Percentiles rank a stretch among this genome's conserved stretches.
These are phyloP conservation scores for Agonum fuliginosum DNA, from an alignment of 2,888 invertebrate genomes.

Conservation along the genomic window DNA sequence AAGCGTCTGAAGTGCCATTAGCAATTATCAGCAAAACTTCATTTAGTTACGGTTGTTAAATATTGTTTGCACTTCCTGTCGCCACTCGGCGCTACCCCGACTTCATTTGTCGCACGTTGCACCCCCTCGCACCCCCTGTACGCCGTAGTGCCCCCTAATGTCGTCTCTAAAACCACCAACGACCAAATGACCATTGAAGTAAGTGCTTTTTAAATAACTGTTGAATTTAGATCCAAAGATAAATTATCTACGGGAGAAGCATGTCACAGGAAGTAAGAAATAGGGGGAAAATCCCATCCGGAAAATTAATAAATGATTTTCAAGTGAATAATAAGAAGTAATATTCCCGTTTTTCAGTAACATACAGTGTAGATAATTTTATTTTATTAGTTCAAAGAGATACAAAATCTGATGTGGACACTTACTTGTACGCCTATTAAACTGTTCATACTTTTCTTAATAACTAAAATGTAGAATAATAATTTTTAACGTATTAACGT, in stretches of 20 bases:
- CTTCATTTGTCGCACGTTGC: not conserved
- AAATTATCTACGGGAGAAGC: slow-evolving; percentile 25
- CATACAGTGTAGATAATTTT: no score
- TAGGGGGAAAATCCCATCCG: no score
- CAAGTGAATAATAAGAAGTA: no score
- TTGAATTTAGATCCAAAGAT: slow-evolving; percentile 48
- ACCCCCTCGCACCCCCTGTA: not conserved
- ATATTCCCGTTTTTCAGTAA: no score
- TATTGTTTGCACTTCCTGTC: slow-evolving; percentile 57
- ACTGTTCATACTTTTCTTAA: no score
- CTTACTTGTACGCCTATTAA: no score
- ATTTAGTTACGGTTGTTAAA: slow-evolving; percentile 52
- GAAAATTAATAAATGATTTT: no score
- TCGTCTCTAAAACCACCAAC: not conserved
- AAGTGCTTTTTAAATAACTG: slow-evolving; percentile 48
- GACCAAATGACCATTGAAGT: slow-evolving; percentile 30
- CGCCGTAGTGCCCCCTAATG: not conserved
- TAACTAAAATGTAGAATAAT: no score
- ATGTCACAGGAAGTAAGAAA: slow-evolving; percentile 24
- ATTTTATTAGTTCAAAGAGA: no score
- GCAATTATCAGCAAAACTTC: slow-evolving; percentile 48
- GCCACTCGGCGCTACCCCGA: not conserved
- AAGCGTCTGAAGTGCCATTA: no score
- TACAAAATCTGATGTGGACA: no score
- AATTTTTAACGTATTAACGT: no score